Base-by-base conservation (phyloP, 2,797 vertebrate genomes). In the Arrhamphus sclerolepis region DNA sequence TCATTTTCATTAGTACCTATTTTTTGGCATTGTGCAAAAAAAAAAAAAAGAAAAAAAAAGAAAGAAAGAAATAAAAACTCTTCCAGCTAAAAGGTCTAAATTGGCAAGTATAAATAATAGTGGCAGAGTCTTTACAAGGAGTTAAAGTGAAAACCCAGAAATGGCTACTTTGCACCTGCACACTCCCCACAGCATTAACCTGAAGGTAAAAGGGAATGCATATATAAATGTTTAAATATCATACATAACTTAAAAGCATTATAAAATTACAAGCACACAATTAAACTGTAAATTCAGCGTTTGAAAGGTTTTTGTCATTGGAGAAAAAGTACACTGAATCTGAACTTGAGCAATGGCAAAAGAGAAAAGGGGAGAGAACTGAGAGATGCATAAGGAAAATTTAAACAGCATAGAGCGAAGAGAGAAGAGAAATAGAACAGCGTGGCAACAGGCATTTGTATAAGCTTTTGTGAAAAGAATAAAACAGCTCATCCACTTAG, bases 151-250 rank as follows among this genome's bases (percentile, higher is more conserved):
- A 72, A 72, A 81, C 71, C 40, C 57, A 80, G 46, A 78, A 80
- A 86, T 74, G 71, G 74, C 70, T 66, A 47, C 85, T 75, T 71
- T 81, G 64, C 72, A 81, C 62, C 56, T 57, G 54, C 74, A 61
- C 85, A 78, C 79, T 82, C 86, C 82, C 86, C 81, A 77, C 70
- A 89, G 81, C 81, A 84, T 87, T 49, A 84, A 91, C 86, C 90
- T 92, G 89, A 86, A 89, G 71, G 87, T 81, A 82, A 85, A 41
- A 92, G 87, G 93, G 90, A 94, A 94, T 90, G 92, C 83, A 87
- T 84, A 79, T 66, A 63, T 60, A 69, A 50, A 24, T 66, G 82
- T 87, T 85, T 89, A 91, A 89, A 86, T 91, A 91, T 84, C 62
- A 85, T 89, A 92, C 77, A 89, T 93, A 78, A 89, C 78, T 93